Conservation (phyloP, 2,888 invertebrate genomes). For the Antitype chi region DNA sequence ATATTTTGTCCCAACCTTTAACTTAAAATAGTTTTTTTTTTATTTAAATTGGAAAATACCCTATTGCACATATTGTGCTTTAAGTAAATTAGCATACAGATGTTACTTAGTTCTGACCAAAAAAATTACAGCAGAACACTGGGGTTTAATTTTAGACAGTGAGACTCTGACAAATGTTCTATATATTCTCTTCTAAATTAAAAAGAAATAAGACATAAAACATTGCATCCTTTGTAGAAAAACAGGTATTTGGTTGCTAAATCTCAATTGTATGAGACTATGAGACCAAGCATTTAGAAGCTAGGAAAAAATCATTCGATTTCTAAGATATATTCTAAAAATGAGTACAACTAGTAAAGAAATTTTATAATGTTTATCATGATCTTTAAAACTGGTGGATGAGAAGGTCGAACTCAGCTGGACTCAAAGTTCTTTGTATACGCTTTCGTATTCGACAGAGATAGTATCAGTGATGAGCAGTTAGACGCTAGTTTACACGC, state of each 20-base stretch:
- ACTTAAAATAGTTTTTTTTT: too few species aligned
- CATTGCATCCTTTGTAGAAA: neutral
- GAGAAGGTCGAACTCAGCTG: neutral
- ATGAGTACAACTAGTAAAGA: neutral
- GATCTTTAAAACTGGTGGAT: neutral
- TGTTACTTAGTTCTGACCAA: neutral
- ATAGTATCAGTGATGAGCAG: too few species aligned
- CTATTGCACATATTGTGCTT: conserved; percentile 5
- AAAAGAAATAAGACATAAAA: neutral
- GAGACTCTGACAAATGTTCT: neutral
- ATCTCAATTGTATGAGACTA: neutral
- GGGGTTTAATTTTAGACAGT: too few species aligned
- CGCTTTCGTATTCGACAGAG: too few species aligned
- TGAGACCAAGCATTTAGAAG: neutral
- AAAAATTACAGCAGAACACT: neutral
- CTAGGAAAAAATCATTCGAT: too few species aligned
- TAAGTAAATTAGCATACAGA: neutral
- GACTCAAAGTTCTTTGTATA: too few species aligned
- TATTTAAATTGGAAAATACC: too few species aligned
- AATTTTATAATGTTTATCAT: neutral
- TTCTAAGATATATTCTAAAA: neutral
- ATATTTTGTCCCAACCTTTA: too few species aligned
- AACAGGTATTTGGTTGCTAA: too few species aligned
- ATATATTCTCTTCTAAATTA: neutral
- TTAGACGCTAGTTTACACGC: too few species aligned